Evolutionary conservation across 2,888 invertebrate genomes (phyloP).

Genomic region (Calameuta idolon): DNA sequence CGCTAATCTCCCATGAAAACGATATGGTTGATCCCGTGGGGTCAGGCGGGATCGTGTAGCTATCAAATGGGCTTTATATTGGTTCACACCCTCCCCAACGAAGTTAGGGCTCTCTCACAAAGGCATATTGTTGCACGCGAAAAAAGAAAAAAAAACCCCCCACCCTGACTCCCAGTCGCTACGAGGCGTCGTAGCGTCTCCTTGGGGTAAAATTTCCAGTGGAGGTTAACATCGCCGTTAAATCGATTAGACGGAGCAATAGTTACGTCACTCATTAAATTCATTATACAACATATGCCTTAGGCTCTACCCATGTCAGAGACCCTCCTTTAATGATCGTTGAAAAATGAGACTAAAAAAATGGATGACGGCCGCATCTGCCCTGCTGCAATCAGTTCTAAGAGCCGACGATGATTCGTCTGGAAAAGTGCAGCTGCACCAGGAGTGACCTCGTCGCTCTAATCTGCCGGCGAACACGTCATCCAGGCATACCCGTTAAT

Average conservation of each 20-base stretch:
- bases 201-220: neutral
- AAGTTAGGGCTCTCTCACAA: slow-evolving; percentile 22
- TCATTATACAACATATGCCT: neutral
- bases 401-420: slow-evolving; percentile 26
- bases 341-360: slow-evolving; percentile 23
- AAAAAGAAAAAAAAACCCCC: slow-evolving; percentile 28
- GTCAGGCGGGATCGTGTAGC: slow-evolving; percentile 41
- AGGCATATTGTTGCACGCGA: slow-evolving; percentile 31
- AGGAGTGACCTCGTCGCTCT: neutral
- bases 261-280: slow-evolving; percentile 5
- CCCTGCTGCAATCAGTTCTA: slow-evolving; percentile 36
- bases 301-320: neutral
- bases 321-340: neutral
- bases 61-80: slow-evolving; percentile 59
- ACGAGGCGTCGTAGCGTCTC: neutral
- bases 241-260: neutral
- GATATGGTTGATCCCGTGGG: slow-evolving; percentile 59
- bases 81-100: slow-evolving; percentile 51
- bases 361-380: slow-evolving; percentile 43
- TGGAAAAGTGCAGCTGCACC: slow-evolving; percentile 38
- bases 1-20: slow-evolving; percentile 62
- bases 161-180: slow-evolving; percentile 12
- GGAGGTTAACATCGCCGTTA: neutral
- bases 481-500: neutral
- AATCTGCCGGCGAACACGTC: neutral